Percentiles rank a stretch among this genome's conserved stretches.
Evolutionary conservation across 2,888 invertebrate genomes (phyloP).

Genomic region (Crocallis elinguaria): DNA sequence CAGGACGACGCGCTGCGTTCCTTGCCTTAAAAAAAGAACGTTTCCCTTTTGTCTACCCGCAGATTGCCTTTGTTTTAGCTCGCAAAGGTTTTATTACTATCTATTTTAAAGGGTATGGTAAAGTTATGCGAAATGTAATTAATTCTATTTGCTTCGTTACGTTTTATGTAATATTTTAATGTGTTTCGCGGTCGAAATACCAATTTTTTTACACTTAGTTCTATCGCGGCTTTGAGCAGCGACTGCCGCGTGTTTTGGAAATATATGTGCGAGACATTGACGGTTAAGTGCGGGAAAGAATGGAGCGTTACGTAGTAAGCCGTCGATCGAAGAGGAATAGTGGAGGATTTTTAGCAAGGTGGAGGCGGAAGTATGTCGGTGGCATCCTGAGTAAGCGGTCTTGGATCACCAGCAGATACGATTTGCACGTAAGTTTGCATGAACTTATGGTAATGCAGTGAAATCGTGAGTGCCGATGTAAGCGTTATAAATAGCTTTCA

Average conservation of each 20-base stretch:
- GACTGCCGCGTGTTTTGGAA: conserved; percentile 58
- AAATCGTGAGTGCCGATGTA: conserved; percentile 19
- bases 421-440: conserved; percentile 67
- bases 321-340: conserved; percentile 70
- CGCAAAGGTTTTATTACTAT: conserved; percentile 60
- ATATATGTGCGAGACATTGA: conserved; percentile 47
- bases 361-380: conserved; percentile 68
- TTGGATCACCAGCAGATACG: conserved; percentile 73
- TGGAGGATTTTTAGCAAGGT: conserved; percentile 69
- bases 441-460: conserved; percentile 26
- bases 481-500: conserved; percentile 19
- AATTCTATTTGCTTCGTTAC: conserved; percentile 66
- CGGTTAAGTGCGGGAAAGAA: conserved; percentile 22
- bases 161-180: conserved; percentile 73
- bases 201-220: conserved; percentile 67
- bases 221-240: conserved; percentile 56
- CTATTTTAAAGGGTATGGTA: conserved; percentile 35
- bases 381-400: conserved; percentile 62
- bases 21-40: conserved; percentile 37
- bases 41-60: conserved; percentile 28
- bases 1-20: conserved; percentile 60
- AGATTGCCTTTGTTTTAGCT: conserved; percentile 21
- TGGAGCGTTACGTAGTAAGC: conserved; percentile 74
- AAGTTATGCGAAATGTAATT: conserved; percentile 26
- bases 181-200: conserved; percentile 53